Conservation (phyloP, 1,140 invertebrate genomes). For the Polypedilum pembai region DNA sequence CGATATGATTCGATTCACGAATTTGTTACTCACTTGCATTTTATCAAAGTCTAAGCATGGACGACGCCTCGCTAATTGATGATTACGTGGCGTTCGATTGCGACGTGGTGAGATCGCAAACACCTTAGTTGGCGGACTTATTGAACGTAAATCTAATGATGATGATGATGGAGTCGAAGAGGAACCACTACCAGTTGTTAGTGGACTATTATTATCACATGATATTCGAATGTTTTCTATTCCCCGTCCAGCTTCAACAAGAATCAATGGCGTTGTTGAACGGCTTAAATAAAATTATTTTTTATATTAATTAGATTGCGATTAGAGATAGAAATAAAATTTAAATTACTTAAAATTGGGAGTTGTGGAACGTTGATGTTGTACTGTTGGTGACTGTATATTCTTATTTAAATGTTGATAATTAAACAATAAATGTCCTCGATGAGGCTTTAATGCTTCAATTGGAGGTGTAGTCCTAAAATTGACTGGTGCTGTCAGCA, state of each 20-base stretch:
- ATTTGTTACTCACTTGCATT: constrained; percentile 58
- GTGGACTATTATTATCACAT: constrained; percentile 41
- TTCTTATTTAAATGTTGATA: constrained; percentile 31
- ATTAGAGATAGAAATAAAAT: no score
- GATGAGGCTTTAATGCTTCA: constrained; percentile 72
- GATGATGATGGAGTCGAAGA: constrained; percentile 38
- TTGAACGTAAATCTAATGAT: constrained; percentile 48
- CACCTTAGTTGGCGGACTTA: constrained; percentile 65
- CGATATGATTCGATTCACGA: constrained; percentile 51
- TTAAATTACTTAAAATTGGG: constrained; percentile 31
- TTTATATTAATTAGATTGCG: neutral
- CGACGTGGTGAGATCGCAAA: constrained; percentile 56
- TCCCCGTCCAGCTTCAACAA: constrained; percentile 42
- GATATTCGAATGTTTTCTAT: constrained; percentile 46
- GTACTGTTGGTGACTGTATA: constrained; percentile 50
- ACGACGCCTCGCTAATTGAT: constrained; percentile 58
- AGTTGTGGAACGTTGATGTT: constrained; percentile 31
- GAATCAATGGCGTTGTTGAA: constrained; percentile 44
- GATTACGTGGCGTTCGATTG: constrained; percentile 47
- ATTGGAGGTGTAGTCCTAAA: constrained; percentile 83
- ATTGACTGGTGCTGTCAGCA: constrained; percentile 59
- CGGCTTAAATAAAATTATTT: constrained; percentile 32
- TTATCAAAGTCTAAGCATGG: constrained; percentile 93
- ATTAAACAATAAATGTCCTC: constrained; percentile 42
- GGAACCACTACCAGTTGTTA: constrained; percentile 35